Percentiles rank a stretch among this genome's conserved stretches.
Evolutionary conservation across 1,140 invertebrate genomes (phyloP).

Genomic region (Drosophila ananassae): DNA sequence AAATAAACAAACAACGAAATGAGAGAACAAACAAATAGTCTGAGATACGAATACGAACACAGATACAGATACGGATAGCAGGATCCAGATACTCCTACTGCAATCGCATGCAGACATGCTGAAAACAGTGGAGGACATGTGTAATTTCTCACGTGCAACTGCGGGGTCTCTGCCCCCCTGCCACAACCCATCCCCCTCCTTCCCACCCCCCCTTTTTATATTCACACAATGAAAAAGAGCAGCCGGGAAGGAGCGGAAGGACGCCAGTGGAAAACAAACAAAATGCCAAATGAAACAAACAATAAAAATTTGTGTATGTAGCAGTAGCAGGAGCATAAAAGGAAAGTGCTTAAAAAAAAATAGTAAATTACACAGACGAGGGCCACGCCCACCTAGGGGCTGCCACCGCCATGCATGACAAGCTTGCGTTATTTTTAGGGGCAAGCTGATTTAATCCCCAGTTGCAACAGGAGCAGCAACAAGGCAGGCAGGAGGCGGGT

Average conservation of each 20-base stretch:
- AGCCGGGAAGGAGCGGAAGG: conserved; percentile 1
- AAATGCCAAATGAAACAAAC: conserved; percentile 73
- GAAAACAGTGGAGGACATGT: conserved; percentile 72
- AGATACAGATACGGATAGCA: conserved; percentile 3
- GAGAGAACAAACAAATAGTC: conserved; percentile 56
- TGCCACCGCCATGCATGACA: conserved; percentile 63
- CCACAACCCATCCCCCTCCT: no score
- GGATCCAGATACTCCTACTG: conserved; percentile 29
- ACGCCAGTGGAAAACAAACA: conserved; percentile 39
- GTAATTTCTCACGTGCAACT: conserved; percentile 77
- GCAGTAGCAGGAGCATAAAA: conserved; percentile 56
- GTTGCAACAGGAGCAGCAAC: conserved; percentile 15
- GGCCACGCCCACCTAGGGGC: conserved; percentile 9
- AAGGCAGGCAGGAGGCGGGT: conserved; percentile 17
- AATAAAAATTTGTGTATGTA: conserved; percentile 61
- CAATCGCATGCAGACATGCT: conserved; percentile 47
- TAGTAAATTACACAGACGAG: conserved; percentile 75
- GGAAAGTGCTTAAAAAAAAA: conserved; percentile 79
- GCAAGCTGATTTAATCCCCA: conserved; percentile 72
- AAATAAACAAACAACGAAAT: conserved; percentile 38
- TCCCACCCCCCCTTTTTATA: conserved; percentile 3
- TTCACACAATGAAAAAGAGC: background rate
- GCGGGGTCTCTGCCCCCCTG: conserved; percentile 19
- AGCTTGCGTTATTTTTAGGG: conserved; percentile 75
- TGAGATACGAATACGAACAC: conserved; percentile 17